These are phyloP conservation scores for Phasianus colchicus DNA, from an alignment of 2,113 vertebrate genomes.

Conservation along the genomic window DNA sequence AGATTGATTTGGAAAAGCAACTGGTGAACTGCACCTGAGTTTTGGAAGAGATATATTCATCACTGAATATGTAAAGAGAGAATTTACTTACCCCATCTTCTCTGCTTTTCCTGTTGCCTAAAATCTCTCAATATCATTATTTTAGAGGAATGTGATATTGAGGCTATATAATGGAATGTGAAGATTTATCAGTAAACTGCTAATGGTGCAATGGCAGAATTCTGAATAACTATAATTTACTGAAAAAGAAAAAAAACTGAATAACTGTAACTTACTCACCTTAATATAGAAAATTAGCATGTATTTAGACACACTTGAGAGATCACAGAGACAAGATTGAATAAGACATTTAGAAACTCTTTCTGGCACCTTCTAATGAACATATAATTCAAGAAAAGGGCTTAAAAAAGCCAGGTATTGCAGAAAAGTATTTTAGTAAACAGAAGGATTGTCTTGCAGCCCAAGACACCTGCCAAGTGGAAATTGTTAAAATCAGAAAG, in stretches of 20 bases:
- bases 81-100: background rate
- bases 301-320: background rate
- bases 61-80: background rate
- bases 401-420: background rate
- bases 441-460: background rate
- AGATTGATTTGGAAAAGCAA: background rate
- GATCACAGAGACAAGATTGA: background rate
- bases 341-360: background rate
- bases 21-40: background rate
- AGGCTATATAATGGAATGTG: background rate
- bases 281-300: background rate
- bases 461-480: background rate
- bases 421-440: background rate
- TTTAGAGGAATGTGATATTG: background rate
- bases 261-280: background rate
- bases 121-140: background rate
- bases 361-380: background rate
- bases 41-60: background rate
- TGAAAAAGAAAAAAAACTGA: no score
- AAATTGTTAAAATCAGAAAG: background rate
- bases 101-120: background rate
- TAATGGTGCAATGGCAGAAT: background rate
- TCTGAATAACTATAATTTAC: background rate
- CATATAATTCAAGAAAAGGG: background rate
- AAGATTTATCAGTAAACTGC: background rate